A percentile compares a stretch with the other conserved stretches of the same genome.
Conservation (phyloP, 2,888 invertebrate species). For the Malachius bipustulatus region DNA sequence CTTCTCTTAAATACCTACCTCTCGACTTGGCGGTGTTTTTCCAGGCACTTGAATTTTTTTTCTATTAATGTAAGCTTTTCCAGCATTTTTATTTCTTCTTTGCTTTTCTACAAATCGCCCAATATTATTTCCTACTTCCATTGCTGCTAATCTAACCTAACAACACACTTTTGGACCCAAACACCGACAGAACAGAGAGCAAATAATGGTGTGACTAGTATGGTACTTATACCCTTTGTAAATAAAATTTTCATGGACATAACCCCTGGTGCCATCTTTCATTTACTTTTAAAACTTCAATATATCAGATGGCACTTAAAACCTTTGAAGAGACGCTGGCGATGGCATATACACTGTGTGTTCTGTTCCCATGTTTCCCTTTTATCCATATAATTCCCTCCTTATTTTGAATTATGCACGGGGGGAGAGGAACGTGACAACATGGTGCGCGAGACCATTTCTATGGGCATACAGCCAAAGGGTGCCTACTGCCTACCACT, state of each 20-base stretch:
- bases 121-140: slow-evolving; percentile 2
- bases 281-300: slow-evolving; percentile 1
- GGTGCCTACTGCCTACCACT: no score
- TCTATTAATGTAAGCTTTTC: slow-evolving; percentile 1
- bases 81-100: slow-evolving; percentile 1
- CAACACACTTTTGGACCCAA: neutral
- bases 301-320: neutral
- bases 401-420: no score
- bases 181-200: neutral
- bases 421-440: no score
- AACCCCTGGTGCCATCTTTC: slow-evolving; percentile 1
- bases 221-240: slow-evolving; percentile 2
- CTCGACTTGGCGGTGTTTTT: neutral
- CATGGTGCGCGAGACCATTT: no score
- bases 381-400: no score
- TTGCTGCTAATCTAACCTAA: neutral
- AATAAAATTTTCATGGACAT: neutral
- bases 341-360: neutral
- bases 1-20: neutral
- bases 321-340: neutral
- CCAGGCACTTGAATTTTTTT: neutral
- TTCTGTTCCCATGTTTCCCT: no score
- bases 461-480: no score
- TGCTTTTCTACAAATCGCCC: slow-evolving; percentile 2
- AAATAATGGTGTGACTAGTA: neutral